Base-by-base conservation (phyloP, 2,888 invertebrate species). In the Rhingia campestris region DNA sequence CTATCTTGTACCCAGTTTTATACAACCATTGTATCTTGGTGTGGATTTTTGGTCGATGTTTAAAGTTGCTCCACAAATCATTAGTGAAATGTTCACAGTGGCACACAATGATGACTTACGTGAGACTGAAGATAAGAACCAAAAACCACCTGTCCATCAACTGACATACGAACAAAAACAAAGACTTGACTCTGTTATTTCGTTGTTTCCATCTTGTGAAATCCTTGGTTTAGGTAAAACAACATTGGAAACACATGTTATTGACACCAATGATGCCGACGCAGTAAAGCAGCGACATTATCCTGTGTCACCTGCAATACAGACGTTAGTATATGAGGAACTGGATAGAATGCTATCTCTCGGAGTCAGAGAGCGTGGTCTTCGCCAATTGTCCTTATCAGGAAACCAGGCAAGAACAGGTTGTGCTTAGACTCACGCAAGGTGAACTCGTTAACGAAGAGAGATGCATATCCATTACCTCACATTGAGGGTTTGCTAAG, bases 341-440 rank as follows among this genome's bases (percentile, higher is more conserved):
- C 80, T 90, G 0, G 88, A 89, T n/a, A 64, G 86, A 0, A 90
- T 90, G 89, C 45, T 89, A 6, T 64, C 54, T 1, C 58, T 86
- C 5, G 87, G 86, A 4, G 86, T 0, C 59, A 74, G 2, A 89
- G 89, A 12, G 70, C 87, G 0, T 89, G 89, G 89, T 86, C 86
- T 6, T 87, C 87, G 5, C 87, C 88, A 2, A 81, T 87, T 0
- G 22, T 22, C 22, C 22, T 22, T 22, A 22, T 22, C 22, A 22
- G 22, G 22, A 22, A 22, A 22, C 22, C 22, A 22, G 2, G 22
- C 22, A 22, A 22, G 22, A 22, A 22, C 2, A 1, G 22, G 22
- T 22, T 22, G 1, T 22, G 22, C 22, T 22, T 22, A 2, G 22
- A 22, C 22, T 22, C 22, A 22, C 22, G 22, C 22, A 22, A 22